Evolutionary conservation across 2,113 vertebrate genomes (phyloP).

Genomic region (Rhodinocichla rosea): DNA sequence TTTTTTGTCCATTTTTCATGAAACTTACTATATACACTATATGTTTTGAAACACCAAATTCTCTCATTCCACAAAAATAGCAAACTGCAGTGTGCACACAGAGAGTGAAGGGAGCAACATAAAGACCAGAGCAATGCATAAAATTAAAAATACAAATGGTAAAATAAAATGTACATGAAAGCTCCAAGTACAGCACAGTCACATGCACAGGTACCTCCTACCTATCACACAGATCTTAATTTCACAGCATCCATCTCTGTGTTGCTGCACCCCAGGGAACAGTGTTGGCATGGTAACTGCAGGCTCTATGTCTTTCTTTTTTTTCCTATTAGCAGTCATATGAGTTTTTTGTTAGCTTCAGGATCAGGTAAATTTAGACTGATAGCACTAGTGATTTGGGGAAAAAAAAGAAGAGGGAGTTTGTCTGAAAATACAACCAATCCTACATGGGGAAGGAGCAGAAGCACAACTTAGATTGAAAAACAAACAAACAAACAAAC

Average conservation of each 20-base stretch:
- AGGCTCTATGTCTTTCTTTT: conserved; percentile 19
- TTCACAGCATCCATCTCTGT: conserved; percentile 60
- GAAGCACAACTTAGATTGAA: background rate
- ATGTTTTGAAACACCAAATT: background rate
- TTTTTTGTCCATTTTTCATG: background rate
- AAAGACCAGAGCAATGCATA: background rate
- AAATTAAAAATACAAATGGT: background rate
- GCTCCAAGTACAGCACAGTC: background rate
- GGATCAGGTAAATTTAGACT: background rate
- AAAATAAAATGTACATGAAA: background rate
- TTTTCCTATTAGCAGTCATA: conserved; percentile 17
- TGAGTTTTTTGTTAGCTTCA: conserved; percentile 12
- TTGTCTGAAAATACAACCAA: background rate
- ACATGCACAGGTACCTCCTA: background rate
- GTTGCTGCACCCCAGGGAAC: conserved; percentile 30
- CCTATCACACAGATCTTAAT: conserved; percentile 11
- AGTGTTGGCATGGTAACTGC: conserved; percentile 74
- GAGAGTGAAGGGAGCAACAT: background rate
- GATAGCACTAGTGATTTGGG: background rate
- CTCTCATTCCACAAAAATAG: background rate
- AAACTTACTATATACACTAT: background rate
- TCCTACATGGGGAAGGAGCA: background rate
- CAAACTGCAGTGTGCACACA: background rate
- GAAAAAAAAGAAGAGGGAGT: background rate
- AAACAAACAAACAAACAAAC: background rate